These are phyloP conservation scores for Agapetus fuscipes DNA, from an alignment of 2,888 invertebrate species.

Conservation along the genomic window DNA sequence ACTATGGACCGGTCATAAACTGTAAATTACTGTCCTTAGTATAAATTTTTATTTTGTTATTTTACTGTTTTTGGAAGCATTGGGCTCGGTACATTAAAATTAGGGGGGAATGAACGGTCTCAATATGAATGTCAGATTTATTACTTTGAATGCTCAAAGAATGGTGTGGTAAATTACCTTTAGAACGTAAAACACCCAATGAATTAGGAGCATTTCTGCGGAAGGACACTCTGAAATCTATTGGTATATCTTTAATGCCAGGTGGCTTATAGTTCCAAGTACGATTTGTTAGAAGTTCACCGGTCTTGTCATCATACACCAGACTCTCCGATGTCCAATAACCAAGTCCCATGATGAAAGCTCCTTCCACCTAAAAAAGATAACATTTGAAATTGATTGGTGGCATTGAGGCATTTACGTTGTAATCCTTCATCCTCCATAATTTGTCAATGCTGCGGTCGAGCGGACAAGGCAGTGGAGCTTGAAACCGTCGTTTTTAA, in stretches of 20 bases:
- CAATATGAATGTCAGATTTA: not conserved
- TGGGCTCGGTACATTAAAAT: too few relatives aligned
- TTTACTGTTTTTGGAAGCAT: too few relatives aligned
- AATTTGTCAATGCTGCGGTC: too few relatives aligned
- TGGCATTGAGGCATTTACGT: not conserved
- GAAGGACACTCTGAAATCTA: conserved; percentile 55
- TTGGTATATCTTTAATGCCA: conserved; percentile 59
- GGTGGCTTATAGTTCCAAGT: conserved; percentile 70
- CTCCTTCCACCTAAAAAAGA: conserved; percentile 25
- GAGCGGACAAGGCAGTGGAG: too few relatives aligned
- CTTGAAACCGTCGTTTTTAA: too few relatives aligned
- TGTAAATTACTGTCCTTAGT: too few relatives aligned
- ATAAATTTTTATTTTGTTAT: too few relatives aligned
- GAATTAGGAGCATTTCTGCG: conserved; percentile 51
- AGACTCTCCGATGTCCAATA: conserved; percentile 61
- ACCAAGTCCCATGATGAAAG: conserved; percentile 62
- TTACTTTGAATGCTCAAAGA: not conserved
- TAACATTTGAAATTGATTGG: too few relatives aligned
- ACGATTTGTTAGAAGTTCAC: conserved; percentile 53
- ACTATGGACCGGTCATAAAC: too few relatives aligned
- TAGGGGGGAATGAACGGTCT: not conserved
- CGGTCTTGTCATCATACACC: conserved; percentile 45
- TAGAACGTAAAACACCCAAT: conserved; percentile 55
- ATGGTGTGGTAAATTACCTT: conserved; percentile 37
- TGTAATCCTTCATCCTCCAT: not conserved